Percentiles rank a stretch among this genome's conserved stretches.
phyloP scores from a whole-genome alignment of 2,113 vertebrate species.

The Podarcis muralis region DNA sequence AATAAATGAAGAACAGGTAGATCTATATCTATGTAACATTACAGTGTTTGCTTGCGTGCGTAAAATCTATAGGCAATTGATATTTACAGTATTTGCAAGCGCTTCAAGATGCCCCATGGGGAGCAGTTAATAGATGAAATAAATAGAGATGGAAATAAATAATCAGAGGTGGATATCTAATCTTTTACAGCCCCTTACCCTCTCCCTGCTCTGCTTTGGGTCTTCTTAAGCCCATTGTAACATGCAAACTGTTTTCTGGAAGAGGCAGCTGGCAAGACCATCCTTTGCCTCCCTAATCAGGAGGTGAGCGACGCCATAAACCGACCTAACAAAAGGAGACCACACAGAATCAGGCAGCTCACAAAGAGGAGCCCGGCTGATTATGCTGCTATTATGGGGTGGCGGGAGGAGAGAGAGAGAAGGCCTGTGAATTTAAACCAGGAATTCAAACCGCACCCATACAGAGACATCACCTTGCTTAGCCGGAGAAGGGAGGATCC shows the following conservation, averaged over 20 bases:
- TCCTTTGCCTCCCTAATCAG: slow-evolving; percentile 61
- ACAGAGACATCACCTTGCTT: background rate
- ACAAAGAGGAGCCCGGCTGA: slow-evolving; percentile 67
- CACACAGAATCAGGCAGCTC: slow-evolving; percentile 71
- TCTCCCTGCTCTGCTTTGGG: background rate
- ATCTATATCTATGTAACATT: too few relatives aligned
- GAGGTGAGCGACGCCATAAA: slow-evolving; percentile 63
- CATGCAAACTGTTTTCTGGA: slow-evolving; percentile 53
- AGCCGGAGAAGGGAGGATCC: too few relatives aligned
- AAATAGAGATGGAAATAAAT: background rate
- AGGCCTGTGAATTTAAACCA: background rate
- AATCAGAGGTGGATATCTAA: too few relatives aligned
- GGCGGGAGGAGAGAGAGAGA: background rate
- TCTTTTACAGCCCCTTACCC: too few relatives aligned
- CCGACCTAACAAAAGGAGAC: slow-evolving; percentile 71
- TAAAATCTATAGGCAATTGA: too few relatives aligned
- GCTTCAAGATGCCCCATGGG: background rate
- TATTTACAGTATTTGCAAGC: too few relatives aligned
- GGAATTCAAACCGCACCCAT: background rate
- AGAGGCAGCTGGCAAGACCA: slow-evolving; percentile 72
- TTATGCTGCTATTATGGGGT: slow-evolving; percentile 59
- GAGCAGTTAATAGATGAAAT: background rate
- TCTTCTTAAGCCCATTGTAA: slow-evolving; percentile 15
- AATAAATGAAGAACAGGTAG: too few relatives aligned
- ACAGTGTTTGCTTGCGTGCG: too few relatives aligned